A percentile compares a stretch with the other conserved stretches of the same genome.
Evolutionary conservation across 2,888 invertebrate species (phyloP).

Genomic region (Drosophila putrida): DNA sequence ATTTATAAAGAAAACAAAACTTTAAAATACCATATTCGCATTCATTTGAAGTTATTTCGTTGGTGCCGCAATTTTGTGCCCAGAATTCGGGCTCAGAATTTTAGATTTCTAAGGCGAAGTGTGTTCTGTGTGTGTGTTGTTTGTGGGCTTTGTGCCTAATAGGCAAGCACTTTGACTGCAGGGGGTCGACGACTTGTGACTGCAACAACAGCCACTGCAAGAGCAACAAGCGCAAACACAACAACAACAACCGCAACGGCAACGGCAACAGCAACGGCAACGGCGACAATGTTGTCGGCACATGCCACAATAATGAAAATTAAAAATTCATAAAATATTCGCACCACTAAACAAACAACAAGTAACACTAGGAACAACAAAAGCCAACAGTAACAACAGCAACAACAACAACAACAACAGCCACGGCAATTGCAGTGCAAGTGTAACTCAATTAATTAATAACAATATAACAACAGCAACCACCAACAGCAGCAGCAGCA

Average conservation of each 20-base stretch:
- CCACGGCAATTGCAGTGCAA: slow-evolving; percentile 55
- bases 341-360: slow-evolving; percentile 77
- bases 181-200: slow-evolving; percentile 68
- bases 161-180: slow-evolving; percentile 30
- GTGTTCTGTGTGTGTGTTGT: not conserved
- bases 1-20: not conserved
- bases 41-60: slow-evolving; percentile 1
- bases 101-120: slow-evolving; percentile 20
- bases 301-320: slow-evolving; percentile 77
- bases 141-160: slow-evolving; percentile 15
- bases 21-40: not conserved
- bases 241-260: not conserved
- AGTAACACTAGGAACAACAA: slow-evolving; percentile 10
- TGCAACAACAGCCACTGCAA: slow-evolving; percentile 12
- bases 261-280: slow-evolving; percentile 15
- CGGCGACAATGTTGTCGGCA: slow-evolving; percentile 58
- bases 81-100: slow-evolving; percentile 17
- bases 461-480: slow-evolving; percentile 63
- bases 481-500: slow-evolving; percentile 29
- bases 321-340: slow-evolving; percentile 81
- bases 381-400: slow-evolving; percentile 3
- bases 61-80: slow-evolving; percentile 19
- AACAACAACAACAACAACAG: slow-evolving; percentile 30
- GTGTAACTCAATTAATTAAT: slow-evolving; percentile 80
- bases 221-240: slow-evolving; percentile 24